These are phyloP conservation scores for Protomyctophum bolini DNA, from an alignment of 2,113 vertebrate species.

Conservation along the genomic window DNA sequence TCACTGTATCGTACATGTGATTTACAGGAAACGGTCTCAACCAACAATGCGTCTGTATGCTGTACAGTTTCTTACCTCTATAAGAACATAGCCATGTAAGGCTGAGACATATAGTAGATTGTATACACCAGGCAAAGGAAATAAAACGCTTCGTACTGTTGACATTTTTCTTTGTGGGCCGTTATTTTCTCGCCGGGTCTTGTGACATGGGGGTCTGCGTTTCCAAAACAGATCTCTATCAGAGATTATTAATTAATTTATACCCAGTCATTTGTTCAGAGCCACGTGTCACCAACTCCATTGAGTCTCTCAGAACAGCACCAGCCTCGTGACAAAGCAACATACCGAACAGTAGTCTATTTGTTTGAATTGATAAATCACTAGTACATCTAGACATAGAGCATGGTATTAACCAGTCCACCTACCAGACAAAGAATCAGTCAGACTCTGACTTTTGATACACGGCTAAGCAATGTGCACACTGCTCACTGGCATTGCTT, in stretches of 20 bases:
- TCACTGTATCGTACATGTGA: too few species aligned
- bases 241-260: constrained; percentile 34
- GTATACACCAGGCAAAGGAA: constrained; percentile 35
- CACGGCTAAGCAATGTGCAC: too few species aligned
- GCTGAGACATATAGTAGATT: constrained; percentile 25
- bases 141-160: constrained; percentile 55
- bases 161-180: constrained; percentile 33
- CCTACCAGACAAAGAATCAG: not conserved
- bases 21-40: not conserved
- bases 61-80: constrained; percentile 15
- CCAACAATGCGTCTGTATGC: constrained; percentile 11
- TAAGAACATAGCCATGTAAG: constrained; percentile 48
- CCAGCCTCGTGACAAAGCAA: not conserved
- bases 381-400: not conserved
- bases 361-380: not conserved
- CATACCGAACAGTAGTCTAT: not conserved
- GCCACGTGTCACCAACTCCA: constrained; percentile 19
- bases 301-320: constrained; percentile 3
- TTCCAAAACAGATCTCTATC: constrained; percentile 30
- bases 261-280: constrained; percentile 15
- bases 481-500: too few species aligned
- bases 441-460: too few species aligned
- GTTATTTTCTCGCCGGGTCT: constrained; percentile 31
- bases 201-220: constrained; percentile 20
- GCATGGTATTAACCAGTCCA: not conserved